Evolutionary conservation across 2,888 invertebrate genomes (phyloP).

Genomic region (Pseudococcus jackbeardsleyi): DNA sequence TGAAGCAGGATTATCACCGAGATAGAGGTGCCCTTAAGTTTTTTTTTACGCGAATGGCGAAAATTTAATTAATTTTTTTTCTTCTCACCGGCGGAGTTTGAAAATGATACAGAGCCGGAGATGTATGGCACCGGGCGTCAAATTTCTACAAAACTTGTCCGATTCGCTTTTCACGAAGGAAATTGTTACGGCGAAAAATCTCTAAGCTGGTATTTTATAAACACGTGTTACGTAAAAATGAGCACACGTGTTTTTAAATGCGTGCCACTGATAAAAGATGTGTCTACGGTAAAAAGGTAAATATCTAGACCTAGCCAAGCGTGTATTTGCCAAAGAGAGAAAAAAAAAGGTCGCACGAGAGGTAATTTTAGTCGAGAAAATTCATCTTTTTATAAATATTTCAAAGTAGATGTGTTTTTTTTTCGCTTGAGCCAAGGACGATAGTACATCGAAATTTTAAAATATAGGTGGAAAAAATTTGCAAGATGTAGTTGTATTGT

Average conservation of each 20-base stretch:
- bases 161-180: not conserved
- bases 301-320: not conserved
- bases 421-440: too few species aligned
- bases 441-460: too few species aligned
- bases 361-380: too few species aligned
- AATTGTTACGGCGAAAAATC: not conserved
- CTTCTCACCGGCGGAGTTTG: not conserved
- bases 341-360: too few species aligned
- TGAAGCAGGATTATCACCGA: not conserved
- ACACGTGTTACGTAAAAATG: not conserved
- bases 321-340: too few species aligned
- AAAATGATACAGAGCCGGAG: not conserved
- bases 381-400: too few species aligned
- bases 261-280: not conserved
- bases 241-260: not conserved
- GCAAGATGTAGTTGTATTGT: not conserved
- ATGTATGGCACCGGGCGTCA: not conserved
- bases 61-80: constrained; percentile 8
- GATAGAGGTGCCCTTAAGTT: not conserved
- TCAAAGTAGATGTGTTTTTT: too few species aligned
- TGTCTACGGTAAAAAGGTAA: not conserved
- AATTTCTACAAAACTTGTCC: not conserved
- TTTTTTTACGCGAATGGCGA: not conserved
- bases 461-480: not conserved
- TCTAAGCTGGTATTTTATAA: not conserved